These are phyloP conservation scores for Tetragonula carbonaria DNA, from an alignment of 2,888 invertebrate species.

Conservation along the genomic window DNA sequence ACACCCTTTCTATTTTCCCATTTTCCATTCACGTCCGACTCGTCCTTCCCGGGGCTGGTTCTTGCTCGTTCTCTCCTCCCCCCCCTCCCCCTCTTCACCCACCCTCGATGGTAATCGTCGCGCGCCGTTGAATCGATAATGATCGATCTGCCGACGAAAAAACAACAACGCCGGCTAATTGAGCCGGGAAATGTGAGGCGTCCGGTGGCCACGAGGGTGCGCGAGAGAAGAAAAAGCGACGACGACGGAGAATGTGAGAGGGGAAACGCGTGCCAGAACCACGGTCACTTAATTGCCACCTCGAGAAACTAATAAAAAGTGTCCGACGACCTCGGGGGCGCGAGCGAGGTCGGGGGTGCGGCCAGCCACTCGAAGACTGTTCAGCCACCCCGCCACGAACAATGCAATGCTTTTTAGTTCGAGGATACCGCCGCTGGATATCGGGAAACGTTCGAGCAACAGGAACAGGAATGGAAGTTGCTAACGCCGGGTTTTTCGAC, in stretches of 20 bases:
- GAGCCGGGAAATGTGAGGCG: slow-evolving; percentile 28
- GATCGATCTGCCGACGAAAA: slow-evolving; percentile 40
- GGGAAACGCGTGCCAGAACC: slow-evolving; percentile 63
- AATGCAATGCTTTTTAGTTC: slow-evolving; percentile 64
- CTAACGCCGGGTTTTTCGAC: slow-evolving; percentile 58
- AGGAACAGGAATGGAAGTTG: slow-evolving; percentile 44
- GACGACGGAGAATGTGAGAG: slow-evolving; percentile 17
- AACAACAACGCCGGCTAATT: slow-evolving; percentile 47
- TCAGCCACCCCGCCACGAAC: slow-evolving; percentile 40
- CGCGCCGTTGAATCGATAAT: slow-evolving; percentile 44
- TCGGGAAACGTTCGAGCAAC: slow-evolving; percentile 56
- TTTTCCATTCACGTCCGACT: slow-evolving; percentile 6
- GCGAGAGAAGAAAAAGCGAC: slow-evolving; percentile 9
- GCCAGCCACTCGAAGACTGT: background rate
- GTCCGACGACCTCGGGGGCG: slow-evolving; percentile 47
- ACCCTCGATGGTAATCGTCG: background rate
- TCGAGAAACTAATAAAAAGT: slow-evolving; percentile 79
- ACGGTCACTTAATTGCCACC: slow-evolving; percentile 75
- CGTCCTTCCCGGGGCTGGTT: background rate
- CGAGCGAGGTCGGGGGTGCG: slow-evolving; percentile 17
- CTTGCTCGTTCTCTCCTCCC: background rate
- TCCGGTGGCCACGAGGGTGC: background rate
- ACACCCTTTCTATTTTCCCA: background rate
- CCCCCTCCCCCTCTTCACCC: no score
- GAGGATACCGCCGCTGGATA: slow-evolving; percentile 44